Evolutionary conservation across 2,797 vertebrate genomes (phyloP).

Genomic region (Typhlichthys subterraneus): DNA sequence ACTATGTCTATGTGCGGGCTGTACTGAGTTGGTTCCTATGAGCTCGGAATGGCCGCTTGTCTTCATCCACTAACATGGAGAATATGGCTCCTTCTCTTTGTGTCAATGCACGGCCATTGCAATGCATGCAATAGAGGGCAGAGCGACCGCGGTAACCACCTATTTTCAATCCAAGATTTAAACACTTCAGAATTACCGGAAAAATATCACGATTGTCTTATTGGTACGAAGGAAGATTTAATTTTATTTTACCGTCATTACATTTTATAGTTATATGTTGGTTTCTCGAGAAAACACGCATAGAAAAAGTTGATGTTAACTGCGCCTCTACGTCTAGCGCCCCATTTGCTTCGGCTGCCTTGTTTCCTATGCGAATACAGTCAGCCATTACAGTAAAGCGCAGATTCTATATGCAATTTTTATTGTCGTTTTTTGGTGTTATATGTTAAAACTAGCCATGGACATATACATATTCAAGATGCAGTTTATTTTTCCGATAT

Average conservation of each 20-base stretch:
- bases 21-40: conserved; percentile 78
- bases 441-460: conserved; percentile 6
- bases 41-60: conserved; percentile 88
- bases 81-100: conserved; percentile 98
- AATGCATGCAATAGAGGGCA: conserved; percentile 82
- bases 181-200: conserved; percentile 43
- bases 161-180: conserved; percentile 61
- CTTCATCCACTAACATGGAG: conserved; percentile 86
- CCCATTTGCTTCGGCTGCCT: conserved; percentile 82
- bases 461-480: conserved; percentile 32
- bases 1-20: conserved; percentile 77
- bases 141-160: conserved; percentile 76
- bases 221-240: conserved; percentile 54
- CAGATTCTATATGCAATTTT: conserved; percentile 79
- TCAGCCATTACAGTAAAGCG: conserved; percentile 96
- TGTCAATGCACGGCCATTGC: conserved; percentile 86
- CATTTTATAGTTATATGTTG: conserved; percentile 38
- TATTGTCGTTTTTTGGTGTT: conserved; percentile 29
- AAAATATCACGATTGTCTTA: conserved; percentile 44
- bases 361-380: conserved; percentile 90
- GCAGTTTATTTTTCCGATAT: conserved; percentile 58
- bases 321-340: conserved; percentile 82
- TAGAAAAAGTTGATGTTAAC: conserved; percentile 88
- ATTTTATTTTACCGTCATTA: conserved; percentile 69
- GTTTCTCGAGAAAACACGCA: conserved; percentile 71